These are phyloP conservation scores for Drosophila bifasciata DNA, from an alignment of 1,140 invertebrate genomes.

Conservation along the genomic window DNA sequence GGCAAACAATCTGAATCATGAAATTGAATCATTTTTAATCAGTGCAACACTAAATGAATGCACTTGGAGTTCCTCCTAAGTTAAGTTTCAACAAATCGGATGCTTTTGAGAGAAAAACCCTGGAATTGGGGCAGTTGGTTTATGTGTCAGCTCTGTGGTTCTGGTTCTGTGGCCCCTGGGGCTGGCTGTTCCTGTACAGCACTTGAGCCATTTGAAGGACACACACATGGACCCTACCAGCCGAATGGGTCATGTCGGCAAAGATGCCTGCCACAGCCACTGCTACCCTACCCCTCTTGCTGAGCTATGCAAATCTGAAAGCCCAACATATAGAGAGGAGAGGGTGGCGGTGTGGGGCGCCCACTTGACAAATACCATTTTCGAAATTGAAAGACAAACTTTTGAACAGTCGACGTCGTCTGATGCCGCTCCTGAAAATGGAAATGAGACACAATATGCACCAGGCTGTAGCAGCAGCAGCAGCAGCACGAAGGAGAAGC, in stretches of 20 bases:
- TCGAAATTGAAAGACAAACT: conserved; percentile 84
- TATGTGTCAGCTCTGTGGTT: conserved; percentile 57
- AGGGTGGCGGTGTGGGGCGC: conserved; percentile 29
- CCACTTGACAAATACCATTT: conserved; percentile 84
- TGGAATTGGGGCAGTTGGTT: conserved; percentile 71
- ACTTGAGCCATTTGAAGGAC: conserved; percentile 76
- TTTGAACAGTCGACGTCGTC: conserved; percentile 75
- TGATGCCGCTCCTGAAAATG: conserved; percentile 61
- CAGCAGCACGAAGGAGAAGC: conserved; percentile 38
- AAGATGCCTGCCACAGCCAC: conserved; percentile 14
- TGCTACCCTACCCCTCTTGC: conserved; percentile 43
- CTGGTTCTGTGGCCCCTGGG: conserved; percentile 27
- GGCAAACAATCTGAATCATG: conserved; percentile 14
- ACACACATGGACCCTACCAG: conserved; percentile 70
- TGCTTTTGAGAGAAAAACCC: conserved; percentile 40
- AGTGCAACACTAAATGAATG: too few species aligned
- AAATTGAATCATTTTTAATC: conserved; percentile 22
- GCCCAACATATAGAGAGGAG: conserved; percentile 50
- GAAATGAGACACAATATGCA: conserved; percentile 82
- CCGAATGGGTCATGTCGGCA: conserved; percentile 25
- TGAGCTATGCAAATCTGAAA: conserved; percentile 79
- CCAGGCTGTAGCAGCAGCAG: conserved; percentile 34
- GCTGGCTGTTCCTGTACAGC: conserved; percentile 49
- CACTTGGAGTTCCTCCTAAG: not conserved
- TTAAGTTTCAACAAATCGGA: not conserved